Base-by-base conservation (phyloP, 2,113 vertebrate species). In the Urocolius indicus region DNA sequence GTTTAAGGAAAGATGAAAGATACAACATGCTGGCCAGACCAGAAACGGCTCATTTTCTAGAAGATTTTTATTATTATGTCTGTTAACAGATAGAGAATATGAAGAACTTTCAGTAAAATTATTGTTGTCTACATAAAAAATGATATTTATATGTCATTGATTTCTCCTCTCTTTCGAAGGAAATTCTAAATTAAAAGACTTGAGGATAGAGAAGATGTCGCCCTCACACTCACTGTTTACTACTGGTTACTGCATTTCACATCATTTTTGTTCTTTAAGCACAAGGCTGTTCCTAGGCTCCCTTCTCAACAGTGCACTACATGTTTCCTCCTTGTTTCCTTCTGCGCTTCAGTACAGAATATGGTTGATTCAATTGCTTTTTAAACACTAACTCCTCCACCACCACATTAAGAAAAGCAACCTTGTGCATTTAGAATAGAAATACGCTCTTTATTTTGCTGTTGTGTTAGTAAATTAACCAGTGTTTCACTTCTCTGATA, bases 81-180 rank as follows among this genome's bases (percentile, higher is more conserved):
- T 72, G 8, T 75, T 67, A 61, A 10, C 49, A 67, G 46, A 16
- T 0, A 62, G 19, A 51, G 43, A 67, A 63, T 32, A 52, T 19
- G 19, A 91, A 81, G 13, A 7, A 38, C 20, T 87, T 94, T 94
- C 29, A 59, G 36, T 48, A 19, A 51, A 78, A 46, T 2, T 1
- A 23, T 26, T 51, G 22, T 34, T 73, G 12, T 73, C 67, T 79
- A 22, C 10, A 26, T 36, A 63, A 62, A 93, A 90, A 92, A 45
- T 21, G 51, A 22, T 77, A 48, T 74, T 80, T 84, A n/a, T 43
- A 48, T 41, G 38, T 49, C 61, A 62, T 79, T 91, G 68, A 9
- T 79, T 94, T 89, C 66, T 94, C 66, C 86, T 90, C 61, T 91
- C 57, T 96, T 96, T 91, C 75, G 75, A 94, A 89, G 51, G 48